Conservation (phyloP, 2,888 invertebrate genomes). For the Drosophila setosimentum region DNA sequence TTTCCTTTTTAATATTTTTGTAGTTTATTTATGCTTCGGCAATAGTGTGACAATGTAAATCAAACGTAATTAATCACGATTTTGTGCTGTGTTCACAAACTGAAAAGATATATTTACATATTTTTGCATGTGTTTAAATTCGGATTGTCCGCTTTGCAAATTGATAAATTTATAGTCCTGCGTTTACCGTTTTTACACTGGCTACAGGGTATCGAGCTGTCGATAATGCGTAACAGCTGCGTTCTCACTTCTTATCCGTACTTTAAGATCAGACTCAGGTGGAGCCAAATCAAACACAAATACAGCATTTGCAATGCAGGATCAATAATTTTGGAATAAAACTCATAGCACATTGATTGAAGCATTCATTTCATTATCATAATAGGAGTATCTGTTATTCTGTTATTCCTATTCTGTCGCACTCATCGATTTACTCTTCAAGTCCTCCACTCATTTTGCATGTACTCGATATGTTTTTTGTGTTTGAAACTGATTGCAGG, state of each 20-base stretch:
- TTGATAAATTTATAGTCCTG: background rate
- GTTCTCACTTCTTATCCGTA: background rate
- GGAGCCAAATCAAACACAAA: background rate
- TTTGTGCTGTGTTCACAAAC: background rate
- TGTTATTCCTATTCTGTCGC: background rate
- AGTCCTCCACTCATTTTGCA: conserved; percentile 68
- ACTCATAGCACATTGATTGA: background rate
- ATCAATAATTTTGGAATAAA: background rate
- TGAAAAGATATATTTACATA: background rate
- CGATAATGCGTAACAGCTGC: background rate
- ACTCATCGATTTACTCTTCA: conserved; percentile 35
- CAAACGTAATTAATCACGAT: conserved; percentile 6
- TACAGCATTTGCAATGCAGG: background rate
- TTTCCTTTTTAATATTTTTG: background rate
- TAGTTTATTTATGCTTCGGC: conserved; percentile 2
- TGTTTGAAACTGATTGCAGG: conserved; percentile 87
- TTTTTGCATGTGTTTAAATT: background rate
- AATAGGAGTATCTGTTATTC: background rate
- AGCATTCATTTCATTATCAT: conserved; percentile 1
- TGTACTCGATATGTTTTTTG: conserved; percentile 70
- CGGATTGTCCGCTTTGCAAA: background rate
- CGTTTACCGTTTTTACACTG: background rate
- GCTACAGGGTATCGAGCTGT: background rate
- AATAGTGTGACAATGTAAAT: conserved; percentile 19
- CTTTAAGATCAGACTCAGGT: background rate